Percentiles rank a stretch among this genome's conserved stretches.
phyloP scores from a whole-genome alignment of 2,797 vertebrate genomes.

The Neosilurus mollespiculum region DNA sequence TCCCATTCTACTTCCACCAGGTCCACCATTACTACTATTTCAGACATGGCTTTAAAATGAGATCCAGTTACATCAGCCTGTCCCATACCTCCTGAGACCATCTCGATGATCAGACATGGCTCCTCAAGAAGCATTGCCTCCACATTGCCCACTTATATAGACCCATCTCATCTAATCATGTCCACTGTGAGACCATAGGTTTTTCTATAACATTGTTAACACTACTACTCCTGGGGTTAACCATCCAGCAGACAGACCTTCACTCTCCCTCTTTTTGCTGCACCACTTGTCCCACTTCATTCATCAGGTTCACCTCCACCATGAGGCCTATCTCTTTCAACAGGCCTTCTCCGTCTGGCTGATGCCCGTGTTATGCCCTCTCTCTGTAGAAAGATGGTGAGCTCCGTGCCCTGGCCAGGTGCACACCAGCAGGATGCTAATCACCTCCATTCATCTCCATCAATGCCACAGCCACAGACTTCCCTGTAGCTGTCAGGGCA shows the following conservation, averaged over 20 bases:
- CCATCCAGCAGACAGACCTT: slow-evolving; percentile 20
- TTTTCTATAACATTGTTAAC: not conserved
- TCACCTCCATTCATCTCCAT: slow-evolving; percentile 74
- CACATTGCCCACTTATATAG: not conserved
- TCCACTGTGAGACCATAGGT: not conserved
- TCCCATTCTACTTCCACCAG: not conserved
- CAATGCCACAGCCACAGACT: slow-evolving; percentile 43
- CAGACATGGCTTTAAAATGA: not conserved
- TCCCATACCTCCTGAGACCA: not conserved
- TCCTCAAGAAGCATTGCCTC: not conserved
- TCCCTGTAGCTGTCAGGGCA: slow-evolving; percentile 38
- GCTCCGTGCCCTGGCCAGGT: slow-evolving; percentile 67
- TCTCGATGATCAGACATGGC: not conserved
- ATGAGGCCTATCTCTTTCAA: slow-evolving; percentile 19
- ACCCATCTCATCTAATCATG: not conserved
- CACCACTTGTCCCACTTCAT: slow-evolving; percentile 28
- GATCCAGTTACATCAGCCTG: not conserved
- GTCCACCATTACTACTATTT: not conserved
- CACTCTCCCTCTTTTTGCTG: slow-evolving; percentile 2
- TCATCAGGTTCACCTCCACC: slow-evolving; percentile 30
- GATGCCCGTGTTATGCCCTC: slow-evolving; percentile 16
- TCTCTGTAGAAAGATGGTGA: slow-evolving; percentile 20
- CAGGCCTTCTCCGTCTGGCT: slow-evolving; percentile 23
- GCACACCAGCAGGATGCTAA: slow-evolving; percentile 71
- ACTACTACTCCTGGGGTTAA: slow-evolving; percentile 13